A percentile compares a stretch with the other conserved stretches of the same genome.
Evolutionary conservation across 2,113 vertebrate species (phyloP).

Genomic region (Ranitomeya variabilis): DNA sequence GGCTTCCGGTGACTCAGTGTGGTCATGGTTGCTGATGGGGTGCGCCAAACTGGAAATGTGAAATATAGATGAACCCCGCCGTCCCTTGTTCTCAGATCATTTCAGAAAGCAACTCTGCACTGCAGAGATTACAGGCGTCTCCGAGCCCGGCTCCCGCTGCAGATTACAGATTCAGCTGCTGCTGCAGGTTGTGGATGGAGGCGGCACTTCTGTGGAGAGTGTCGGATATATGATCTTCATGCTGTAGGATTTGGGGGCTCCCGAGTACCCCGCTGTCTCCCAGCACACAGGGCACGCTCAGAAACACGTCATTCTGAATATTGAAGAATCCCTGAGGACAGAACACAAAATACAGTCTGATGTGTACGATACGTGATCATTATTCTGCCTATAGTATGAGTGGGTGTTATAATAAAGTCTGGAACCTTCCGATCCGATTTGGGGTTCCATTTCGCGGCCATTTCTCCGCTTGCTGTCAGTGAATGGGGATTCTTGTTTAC

Average conservation of each 20-base stretch:
- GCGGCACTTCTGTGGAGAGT: slow-evolving; percentile 79
- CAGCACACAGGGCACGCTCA: slow-evolving; percentile 89
- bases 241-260: slow-evolving; percentile 72
- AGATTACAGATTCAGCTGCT: slow-evolving; percentile 81
- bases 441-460: background rate
- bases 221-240: slow-evolving; percentile 70
- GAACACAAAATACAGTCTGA: background rate
- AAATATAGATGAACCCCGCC: background rate
- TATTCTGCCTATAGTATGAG: no score
- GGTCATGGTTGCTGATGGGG: background rate
- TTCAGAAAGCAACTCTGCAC: background rate
- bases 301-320: slow-evolving; percentile 86
- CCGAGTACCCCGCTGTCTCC: slow-evolving; percentile 79
- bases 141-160: background rate
- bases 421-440: background rate
- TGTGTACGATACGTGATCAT: no score
- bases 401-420: background rate
- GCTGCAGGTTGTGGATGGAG: slow-evolving; percentile 79
- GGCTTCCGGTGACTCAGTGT: background rate
- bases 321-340: slow-evolving; percentile 59
- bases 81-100: background rate
- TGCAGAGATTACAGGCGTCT: background rate
- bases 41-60: background rate
- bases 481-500: background rate
- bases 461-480: background rate